phyloP scores from a whole-genome alignment of 2,797 vertebrate species.

The Toxotes lorentzi region DNA sequence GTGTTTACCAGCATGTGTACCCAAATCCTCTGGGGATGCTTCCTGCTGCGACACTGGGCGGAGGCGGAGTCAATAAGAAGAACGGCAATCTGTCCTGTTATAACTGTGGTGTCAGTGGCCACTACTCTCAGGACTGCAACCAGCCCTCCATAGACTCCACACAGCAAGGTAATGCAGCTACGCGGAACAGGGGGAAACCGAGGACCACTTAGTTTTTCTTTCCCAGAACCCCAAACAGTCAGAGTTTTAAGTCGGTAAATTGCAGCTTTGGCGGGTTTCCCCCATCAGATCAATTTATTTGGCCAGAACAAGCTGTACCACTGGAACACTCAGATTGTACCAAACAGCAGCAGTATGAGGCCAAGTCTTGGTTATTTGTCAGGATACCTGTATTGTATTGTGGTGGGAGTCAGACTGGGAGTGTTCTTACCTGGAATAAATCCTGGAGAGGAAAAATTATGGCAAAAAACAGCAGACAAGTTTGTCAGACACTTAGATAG shows the following conservation, averaged over 20 bases:
- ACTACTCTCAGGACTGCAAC: slow-evolving; percentile 95
- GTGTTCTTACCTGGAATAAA: neutral
- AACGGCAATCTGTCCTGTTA: slow-evolving; percentile 93
- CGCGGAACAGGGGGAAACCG: slow-evolving; percentile 19
- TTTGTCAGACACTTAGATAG: neutral
- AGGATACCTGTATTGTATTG: neutral
- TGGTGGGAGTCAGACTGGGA: neutral
- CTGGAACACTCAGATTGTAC: neutral
- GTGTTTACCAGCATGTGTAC: slow-evolving; percentile 89
- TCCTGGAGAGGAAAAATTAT: neutral
- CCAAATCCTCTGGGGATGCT: slow-evolving; percentile 87
- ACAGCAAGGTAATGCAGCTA: slow-evolving; percentile 90
- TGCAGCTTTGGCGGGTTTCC: neutral
- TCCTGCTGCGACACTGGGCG: slow-evolving; percentile 84
- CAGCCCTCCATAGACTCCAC: slow-evolving; percentile 93
- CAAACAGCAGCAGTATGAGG: neutral
- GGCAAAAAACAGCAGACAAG: neutral
- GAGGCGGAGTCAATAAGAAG: slow-evolving; percentile 92
- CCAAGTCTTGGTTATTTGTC: neutral
- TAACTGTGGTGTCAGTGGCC: slow-evolving; percentile 94
- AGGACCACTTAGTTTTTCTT: neutral
- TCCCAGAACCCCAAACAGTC: neutral
- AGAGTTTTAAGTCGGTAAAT: neutral
- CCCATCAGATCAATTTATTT: neutral
- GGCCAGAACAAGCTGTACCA: neutral